A percentile compares a stretch with the other conserved stretches of the same genome.
Conservation (phyloP, 2,113 vertebrate genomes). For the Pelobates fuscus region DNA sequence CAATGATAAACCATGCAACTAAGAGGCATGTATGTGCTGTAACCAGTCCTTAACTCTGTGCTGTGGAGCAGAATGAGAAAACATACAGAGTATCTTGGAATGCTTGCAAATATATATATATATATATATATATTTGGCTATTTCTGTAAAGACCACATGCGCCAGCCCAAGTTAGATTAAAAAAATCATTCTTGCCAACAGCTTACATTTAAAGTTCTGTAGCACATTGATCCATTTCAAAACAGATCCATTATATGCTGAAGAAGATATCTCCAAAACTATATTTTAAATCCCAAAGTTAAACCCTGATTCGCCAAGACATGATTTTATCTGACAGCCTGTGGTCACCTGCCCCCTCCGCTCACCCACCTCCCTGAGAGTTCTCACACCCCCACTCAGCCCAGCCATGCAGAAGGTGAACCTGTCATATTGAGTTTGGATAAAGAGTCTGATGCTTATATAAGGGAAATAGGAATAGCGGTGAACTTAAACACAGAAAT, state of each 20-base stretch:
- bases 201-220: too few relatives aligned
- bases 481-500: constrained; percentile 14
- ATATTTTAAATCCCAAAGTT: constrained; percentile 6
- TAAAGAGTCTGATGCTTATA: constrained; percentile 42
- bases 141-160: too few relatives aligned
- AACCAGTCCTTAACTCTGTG: too few relatives aligned
- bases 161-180: too few relatives aligned
- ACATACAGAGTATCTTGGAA: too few relatives aligned
- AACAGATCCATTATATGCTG: neutral
- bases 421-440: constrained; percentile 37
- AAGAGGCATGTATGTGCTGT: too few relatives aligned
- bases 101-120: too few relatives aligned
- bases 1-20: too few relatives aligned
- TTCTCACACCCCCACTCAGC: constrained; percentile 41
- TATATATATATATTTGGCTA: too few relatives aligned
- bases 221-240: too few relatives aligned
- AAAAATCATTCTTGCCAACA: too few relatives aligned
- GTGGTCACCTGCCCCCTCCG: constrained; percentile 34
- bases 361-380: neutral
- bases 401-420: constrained; percentile 39
- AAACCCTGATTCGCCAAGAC: constrained; percentile 8
- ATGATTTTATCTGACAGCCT: constrained; percentile 23
- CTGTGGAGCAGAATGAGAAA: too few relatives aligned
- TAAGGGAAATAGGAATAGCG: constrained; percentile 28
- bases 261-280: neutral